Evolutionary conservation across 1,140 invertebrate species (phyloP), one percentile per base, ranked within the genome.

Genomic region (Nasonia giraulti): DNA sequence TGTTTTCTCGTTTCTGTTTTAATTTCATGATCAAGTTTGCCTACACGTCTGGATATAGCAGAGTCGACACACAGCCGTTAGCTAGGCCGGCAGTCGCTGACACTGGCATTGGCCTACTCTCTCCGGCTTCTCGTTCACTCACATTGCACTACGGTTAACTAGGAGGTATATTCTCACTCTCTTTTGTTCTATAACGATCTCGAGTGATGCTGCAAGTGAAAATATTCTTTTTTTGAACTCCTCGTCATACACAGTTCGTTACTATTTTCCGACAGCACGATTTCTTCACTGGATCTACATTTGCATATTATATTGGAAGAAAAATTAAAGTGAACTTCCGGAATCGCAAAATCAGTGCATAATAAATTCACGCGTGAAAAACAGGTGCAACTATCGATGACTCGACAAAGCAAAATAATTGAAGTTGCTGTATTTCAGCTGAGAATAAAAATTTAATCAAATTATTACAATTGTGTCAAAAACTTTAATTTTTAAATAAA

Each of bases 81-180:
- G 27, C n/a, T 77, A 68, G 62, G n/a, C 55, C 31, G 33, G 2
- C 27, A 50, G 90, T 86, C 88, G 87, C 88, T 92, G 91, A 91
- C 91, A 92, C 89, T 92, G 91, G 89, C 91, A 92, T 91, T 92
- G 91, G 91, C 91, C 91, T 92, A 92, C 91, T 92, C 90, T 92
- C 89, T 90, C 89, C 87, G 87, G 87, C 87, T 83, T 89, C 55
- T 62, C 86, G 77, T 88, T 92, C 89, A 90, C 89, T 91, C 89
- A 4, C 55, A 62, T 62, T 62, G 55, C 55, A 62, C 14, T 62
- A 55, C 55, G 55, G 6, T 62, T 62, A 62, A n/a, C 69, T 73
- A 20, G 11, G 11, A 10, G 27, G 17, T 73, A 73, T 73, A 33
- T 73, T 73, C 69, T 73, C 69, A 33, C 33, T 73, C 27, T 73